Evolutionary conservation across 1,140 invertebrate species (phyloP), one percentile per base, ranked within the genome.

Genomic region (Acromyrmex charruanus): DNA sequence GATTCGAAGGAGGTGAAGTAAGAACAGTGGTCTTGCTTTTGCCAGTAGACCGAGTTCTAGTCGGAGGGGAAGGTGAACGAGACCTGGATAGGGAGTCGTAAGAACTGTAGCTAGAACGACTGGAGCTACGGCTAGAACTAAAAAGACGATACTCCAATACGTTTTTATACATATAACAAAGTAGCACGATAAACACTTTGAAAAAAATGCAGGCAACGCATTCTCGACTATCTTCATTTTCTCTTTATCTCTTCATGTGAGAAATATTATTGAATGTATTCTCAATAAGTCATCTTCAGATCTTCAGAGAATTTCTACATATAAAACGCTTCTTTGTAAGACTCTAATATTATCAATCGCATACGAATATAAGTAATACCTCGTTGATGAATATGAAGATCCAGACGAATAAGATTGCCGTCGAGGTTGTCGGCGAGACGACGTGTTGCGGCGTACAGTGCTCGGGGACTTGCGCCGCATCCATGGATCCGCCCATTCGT

Each of bases 401-500:
- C 97, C 97, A 18, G 97, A 98, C 69, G 97, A 98, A 77, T 98
- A 97, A 25, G 96, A 97, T 63, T 96, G 96, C 85, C 96, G 95
- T 61, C 96, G 94, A 7, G 96, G 93, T n/a, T 58, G 55, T 86
- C 95, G 95, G 53, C 96, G 93, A 0, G 95, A 94, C 1, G 95
- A 95, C 0, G 96, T 94, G 49, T 96, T 95, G 49, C 97, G 94
- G 81, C 95, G 95, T 21, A 95, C 93, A 1, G 95, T 92, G 58
- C 95, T 96, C 2, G 97, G 97, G 9, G 97, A 97, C 89, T 97
- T 97, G 12, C 96, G 96, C 10, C 97, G 95, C 98, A 98, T 98
- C 98, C 98, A 99, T 1, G 98, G 98, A 95, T 99, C 98, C 31
- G 97, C 97, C 98, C 98, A 99, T 92, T 98, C 98, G 93, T 99